Evolutionary conservation across 1,140 invertebrate genomes (phyloP), one percentile per base, ranked within the genome.

Genomic region (Apocrypta bakeri): DNA sequence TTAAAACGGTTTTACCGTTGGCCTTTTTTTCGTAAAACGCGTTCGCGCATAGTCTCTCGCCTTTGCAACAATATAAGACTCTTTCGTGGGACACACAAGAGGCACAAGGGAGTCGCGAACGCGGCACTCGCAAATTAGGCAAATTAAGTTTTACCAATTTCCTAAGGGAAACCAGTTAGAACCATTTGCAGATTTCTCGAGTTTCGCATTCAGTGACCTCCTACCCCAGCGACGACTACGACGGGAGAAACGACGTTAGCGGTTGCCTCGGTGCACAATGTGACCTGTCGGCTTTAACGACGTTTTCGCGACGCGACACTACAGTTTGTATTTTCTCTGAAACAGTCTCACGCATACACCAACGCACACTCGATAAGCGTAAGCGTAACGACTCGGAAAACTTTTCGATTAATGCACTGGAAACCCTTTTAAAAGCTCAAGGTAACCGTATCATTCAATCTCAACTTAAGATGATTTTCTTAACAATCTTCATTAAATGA

Each of bases 111-210:
- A 29, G 27, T 2, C 24, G 27, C 25, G 63, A 66, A 29, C 63
- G 63, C 63, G 12, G 63, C 21, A 56, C 27, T 66, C 63, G 25
- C 63, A 84, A 88, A 88, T 89, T 87, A 85, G 85, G 82, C 79
- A 89, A 89, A 89, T 88, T 87, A 86, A 84, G 84, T 88, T 88
- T 81, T 74, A 72, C 76, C 85, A 81, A 85, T 88, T 87, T 86
- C 81, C 85, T 56, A 42, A 40, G 84, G 81, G 84, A 87, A 87
- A 87, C 81, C 78, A 88, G 84, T 88, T 87, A 86, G 74, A 83
- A 64, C 69, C 81, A 86, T 89, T 88, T 87, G 85, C 85, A 87
- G 85, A 88, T 88, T 88, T 87, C 86, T 84, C 84, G 81, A 86
- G 85, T 87, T 86, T 68, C 84, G 85, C 84, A 86, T 87, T 85